Percentiles rank a stretch among this genome's conserved stretches.
These are phyloP conservation scores for Tridacna gigas DNA, from an alignment of 2,888 invertebrate species.

Conservation along the genomic window DNA sequence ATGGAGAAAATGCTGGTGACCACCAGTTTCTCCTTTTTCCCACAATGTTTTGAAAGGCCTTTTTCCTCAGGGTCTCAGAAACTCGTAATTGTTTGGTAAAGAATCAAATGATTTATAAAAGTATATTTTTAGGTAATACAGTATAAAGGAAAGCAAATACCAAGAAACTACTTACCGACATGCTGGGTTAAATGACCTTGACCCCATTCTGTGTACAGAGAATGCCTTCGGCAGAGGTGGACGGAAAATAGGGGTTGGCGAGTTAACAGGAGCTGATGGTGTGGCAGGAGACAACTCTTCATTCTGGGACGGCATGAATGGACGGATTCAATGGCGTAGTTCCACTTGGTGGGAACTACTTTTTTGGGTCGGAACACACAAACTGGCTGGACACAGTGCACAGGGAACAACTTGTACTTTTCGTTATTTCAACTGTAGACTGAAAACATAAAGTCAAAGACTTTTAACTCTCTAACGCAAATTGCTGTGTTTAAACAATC, in stretches of 20 bases:
- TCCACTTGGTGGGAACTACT: conserved; percentile 27
- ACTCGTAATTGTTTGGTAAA: not conserved
- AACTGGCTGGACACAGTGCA: not conserved
- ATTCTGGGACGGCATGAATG: conserved; percentile 55
- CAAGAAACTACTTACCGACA: conserved; percentile 47
- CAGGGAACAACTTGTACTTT: no score
- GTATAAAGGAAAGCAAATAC: not conserved
- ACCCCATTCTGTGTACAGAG: conserved; percentile 43
- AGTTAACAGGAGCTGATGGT: conserved; percentile 38
- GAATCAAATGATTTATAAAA: not conserved
- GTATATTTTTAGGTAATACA: not conserved
- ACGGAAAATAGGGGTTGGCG: conserved; percentile 54
- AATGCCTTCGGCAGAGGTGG: conserved; percentile 50
- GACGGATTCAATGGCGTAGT: conserved; percentile 25
- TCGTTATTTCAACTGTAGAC: not conserved
- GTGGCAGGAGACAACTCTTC: conserved; percentile 42
- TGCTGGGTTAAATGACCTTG: conserved; percentile 49
- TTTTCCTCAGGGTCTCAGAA: no score
- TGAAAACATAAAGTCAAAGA: conserved; percentile 2
- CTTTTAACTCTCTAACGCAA: not conserved
- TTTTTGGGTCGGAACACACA: not conserved
- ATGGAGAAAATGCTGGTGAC: not conserved
- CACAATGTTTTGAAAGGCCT: not conserved
- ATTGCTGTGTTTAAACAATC: not conserved
- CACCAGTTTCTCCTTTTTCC: not conserved